Evolutionary conservation across 1,140 invertebrate species (phyloP), one percentile per base, ranked within the genome.

Genomic region (Plutomurus gul): DNA sequence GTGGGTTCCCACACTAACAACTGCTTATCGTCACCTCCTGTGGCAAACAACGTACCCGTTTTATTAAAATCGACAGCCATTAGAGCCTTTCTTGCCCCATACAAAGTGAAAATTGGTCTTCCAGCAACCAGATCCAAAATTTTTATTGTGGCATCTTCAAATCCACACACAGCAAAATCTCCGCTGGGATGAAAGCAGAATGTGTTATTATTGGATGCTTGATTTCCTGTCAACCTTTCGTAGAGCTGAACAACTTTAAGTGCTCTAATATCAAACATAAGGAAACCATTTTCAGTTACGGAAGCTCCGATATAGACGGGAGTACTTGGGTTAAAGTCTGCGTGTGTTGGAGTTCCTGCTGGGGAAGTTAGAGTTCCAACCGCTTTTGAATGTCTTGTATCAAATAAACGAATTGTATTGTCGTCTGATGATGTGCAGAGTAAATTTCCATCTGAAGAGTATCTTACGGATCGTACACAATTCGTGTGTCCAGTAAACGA

Each of bases 1-100:
- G 30, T 49, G 4, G 78, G 51, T 33, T 76, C 27, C 78, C 78
- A 80, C 8, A 80, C 11, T 10, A 80, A 30, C n/a, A 80, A 33
- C 11, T 76, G 40, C 18, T 80, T 80, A 25, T 80, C 78, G 33
- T 76, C 88, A 89, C 80, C 80, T 16, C 72, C 80, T 13, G 82
- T 81, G 4, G 82, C 82, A 36, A 83, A 56, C 0, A 76, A 39
- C 8, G 30, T 49, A 5, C 82, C 82, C 30, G 78, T 37, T 0
- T 18, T 3, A 33, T 49, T 77, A 30, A 78, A 79, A 16, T 80
- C 60, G 0, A 77, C 76, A 4, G 80, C 56, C 13, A 71, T 30
- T n/a, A 83, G 16, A 37, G 43, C 43, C 7, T 77, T 76, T 10
- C 56, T 56, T 5, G 77, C 78, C 27, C 80, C 82, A 71, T 75